phyloP scores from a whole-genome alignment of 2,888 invertebrate genomes.

The Eristalis intricaria region DNA sequence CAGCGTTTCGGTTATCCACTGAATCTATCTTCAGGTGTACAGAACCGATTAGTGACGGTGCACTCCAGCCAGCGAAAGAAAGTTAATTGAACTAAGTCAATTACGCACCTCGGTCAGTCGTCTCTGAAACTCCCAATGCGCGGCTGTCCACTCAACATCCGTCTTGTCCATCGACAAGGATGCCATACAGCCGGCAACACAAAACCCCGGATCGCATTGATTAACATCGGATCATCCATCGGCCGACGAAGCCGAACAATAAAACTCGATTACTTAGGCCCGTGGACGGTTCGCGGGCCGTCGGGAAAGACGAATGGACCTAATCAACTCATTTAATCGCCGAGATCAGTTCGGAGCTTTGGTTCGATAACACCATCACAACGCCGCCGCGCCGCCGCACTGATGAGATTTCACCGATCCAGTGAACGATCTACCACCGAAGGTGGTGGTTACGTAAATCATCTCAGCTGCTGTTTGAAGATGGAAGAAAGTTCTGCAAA shows the following conservation, averaged over 20 bases:
- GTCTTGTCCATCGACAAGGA: background rate
- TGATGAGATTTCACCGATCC: background rate
- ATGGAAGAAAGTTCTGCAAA: conserved; percentile 13
- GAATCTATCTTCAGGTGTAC: background rate
- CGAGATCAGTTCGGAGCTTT: background rate
- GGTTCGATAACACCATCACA: background rate
- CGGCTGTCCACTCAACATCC: background rate
- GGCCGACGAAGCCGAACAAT: background rate
- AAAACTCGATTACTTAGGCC: background rate
- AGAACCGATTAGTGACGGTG: conserved; percentile 9
- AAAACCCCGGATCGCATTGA: background rate
- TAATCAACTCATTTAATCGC: conserved; percentile 6
- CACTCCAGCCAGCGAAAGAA: background rate
- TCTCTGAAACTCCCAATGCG: background rate
- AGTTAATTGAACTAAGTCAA: background rate
- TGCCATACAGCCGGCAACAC: background rate
- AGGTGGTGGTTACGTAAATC: background rate
- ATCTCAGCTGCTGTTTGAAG: background rate
- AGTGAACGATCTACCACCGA: background rate
- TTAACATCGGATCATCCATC: background rate
- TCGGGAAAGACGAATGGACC: conserved; percentile 13
- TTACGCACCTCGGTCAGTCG: background rate
- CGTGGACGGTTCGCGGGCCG: background rate
- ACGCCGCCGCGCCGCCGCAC: background rate
- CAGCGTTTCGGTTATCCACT: background rate